Evolutionary conservation across 2,113 vertebrate species (phyloP).

Genomic region (Cygnus atratus): DNA sequence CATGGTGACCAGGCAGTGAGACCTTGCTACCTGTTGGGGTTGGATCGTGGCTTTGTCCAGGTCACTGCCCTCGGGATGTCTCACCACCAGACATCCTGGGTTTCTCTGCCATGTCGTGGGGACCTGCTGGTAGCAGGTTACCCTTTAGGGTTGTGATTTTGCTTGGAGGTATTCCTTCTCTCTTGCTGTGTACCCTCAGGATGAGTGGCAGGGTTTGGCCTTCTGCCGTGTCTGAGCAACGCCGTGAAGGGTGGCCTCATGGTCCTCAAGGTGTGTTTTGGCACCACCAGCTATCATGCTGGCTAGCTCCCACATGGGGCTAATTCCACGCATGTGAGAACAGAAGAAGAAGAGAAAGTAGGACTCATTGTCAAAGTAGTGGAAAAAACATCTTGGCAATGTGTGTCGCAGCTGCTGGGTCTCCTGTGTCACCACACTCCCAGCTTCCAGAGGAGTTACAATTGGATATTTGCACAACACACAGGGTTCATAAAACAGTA

Average conservation of each 20-base stretch:
- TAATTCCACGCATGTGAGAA: not conserved
- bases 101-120: not conserved
- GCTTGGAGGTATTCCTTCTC: not conserved
- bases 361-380: not conserved
- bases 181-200: not conserved
- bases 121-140: not conserved
- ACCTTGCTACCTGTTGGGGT: not conserved
- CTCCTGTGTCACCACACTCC: not conserved
- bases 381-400: not conserved
- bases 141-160: not conserved
- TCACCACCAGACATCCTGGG: not conserved
- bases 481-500: not conserved
- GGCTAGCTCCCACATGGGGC: not conserved
- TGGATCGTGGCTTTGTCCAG: no score
- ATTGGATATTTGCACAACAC: not conserved
- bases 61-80: not conserved
- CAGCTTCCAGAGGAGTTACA: not conserved
- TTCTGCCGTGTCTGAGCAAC: not conserved
- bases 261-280: not conserved
- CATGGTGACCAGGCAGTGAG: not conserved
- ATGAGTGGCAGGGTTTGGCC: not conserved
- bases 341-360: not conserved
- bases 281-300: not conserved
- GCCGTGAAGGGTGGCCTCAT: accelerated
- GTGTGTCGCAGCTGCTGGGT: not conserved